Evolutionary conservation across 2,113 vertebrate species (phyloP), one percentile per base, ranked within the genome.

Genomic region (Thunnus thynnus): DNA sequence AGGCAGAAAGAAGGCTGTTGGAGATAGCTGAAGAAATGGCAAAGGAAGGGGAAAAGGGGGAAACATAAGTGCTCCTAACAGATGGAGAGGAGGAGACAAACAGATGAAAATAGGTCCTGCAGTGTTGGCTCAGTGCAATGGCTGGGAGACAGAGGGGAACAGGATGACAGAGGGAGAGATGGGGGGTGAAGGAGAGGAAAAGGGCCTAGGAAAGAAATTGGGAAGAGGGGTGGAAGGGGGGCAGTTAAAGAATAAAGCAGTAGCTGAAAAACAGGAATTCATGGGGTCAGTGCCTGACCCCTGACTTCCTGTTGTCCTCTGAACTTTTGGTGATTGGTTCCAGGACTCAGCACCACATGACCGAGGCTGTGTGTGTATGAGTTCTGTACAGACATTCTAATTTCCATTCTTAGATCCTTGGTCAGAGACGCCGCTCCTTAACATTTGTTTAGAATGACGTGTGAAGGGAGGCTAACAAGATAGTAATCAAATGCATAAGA

Each of bases 271-370:
- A 95, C 94, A 94, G 94, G 94, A 94, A 94, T 92, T 91, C 25
- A 63, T 73, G 56, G 88, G 94, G 92, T 95, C 94, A 90, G 30
- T 70, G 86, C 58, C 20, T 89, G 92, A 94, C 91, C 93, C 87
- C 84, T 74, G 82, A 91, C 93, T 93, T 96, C 94, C 95, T 95
- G 94, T 93, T 94, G 88, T 91, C 93, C 84, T 89, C 88, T 90
- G 77, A 90, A 87, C 83, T 13, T 74, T 70, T 67, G 41, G 44
- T 89, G 85, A 94, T 92, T 92, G 80, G 86, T 92, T 92, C 88
- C 91, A 94, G 88, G 76, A 57, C 55, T 79, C 68, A 32, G 56
- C 72, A 84, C 79, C 88, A 86, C 64, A 78, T 71, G 57, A 52
- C 54, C 44, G 51, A 82, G 36, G 25, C 56, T 30, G 16, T 14